phyloP scores from a whole-genome alignment of 2,797 vertebrate genomes.

The Amazona ochrocephala region DNA sequence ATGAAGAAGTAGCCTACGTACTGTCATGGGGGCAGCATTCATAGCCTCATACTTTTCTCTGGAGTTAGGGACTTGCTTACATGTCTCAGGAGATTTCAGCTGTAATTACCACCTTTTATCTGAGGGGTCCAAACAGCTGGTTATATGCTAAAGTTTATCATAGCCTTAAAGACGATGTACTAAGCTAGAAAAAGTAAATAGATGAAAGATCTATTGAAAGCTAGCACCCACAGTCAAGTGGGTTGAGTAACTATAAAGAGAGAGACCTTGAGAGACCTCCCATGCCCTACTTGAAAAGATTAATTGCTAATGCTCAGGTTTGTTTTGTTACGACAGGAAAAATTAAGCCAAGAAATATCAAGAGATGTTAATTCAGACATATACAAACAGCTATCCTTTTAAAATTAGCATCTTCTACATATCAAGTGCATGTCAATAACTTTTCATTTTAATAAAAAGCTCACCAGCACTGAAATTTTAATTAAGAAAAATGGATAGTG shows the following conservation, averaged over 20 bases:
- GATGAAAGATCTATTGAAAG: not conserved
- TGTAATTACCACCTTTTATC: not conserved
- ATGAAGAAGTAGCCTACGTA: not conserved
- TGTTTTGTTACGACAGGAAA: not conserved
- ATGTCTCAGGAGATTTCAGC: not conserved
- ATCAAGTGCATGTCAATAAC: not conserved
- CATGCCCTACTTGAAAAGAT: not conserved
- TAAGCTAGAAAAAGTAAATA: not conserved
- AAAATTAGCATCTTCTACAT: not conserved
- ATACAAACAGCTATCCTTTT: not conserved
- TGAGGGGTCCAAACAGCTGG: not conserved
- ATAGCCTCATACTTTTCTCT: not conserved
- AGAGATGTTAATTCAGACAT: not conserved
- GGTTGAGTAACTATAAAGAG: not conserved
- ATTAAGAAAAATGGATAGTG: not conserved
- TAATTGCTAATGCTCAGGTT: not conserved
- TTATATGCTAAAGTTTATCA: not conserved
- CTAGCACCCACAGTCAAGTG: not conserved
- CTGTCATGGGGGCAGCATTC: not conserved
- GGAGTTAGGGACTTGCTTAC: not conserved
- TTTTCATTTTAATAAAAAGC: not conserved
- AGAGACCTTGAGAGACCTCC: not conserved
- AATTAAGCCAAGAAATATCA: not conserved
- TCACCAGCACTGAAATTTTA: not conserved
- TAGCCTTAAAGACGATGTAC: not conserved